phyloP scores from a whole-genome alignment of 2,113 vertebrate species.

The Labeo catla region DNA sequence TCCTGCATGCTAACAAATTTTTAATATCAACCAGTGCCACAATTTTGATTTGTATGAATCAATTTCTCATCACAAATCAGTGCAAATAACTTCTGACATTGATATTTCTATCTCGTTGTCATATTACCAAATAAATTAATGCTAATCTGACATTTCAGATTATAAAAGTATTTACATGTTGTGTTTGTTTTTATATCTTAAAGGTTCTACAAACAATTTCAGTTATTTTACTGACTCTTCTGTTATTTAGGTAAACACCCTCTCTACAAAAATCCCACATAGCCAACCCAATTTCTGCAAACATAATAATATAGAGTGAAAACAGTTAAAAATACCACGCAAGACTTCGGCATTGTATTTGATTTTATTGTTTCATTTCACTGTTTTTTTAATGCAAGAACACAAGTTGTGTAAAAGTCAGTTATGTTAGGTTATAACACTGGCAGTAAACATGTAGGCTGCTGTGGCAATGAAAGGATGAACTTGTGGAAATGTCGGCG shows the following conservation, averaged over 20 bases:
- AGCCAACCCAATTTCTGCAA: not conserved
- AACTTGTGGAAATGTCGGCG: not conserved
- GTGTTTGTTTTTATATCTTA: not conserved
- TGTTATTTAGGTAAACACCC: not conserved
- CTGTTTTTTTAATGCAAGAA: not conserved
- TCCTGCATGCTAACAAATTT: not conserved
- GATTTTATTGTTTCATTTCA: not conserved
- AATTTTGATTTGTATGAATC: conserved; percentile 7
- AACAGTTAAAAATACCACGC: not conserved
- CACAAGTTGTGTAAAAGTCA: not conserved
- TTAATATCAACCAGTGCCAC: not conserved
- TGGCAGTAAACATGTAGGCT: not conserved
- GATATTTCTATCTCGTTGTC: not conserved
- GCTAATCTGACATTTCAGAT: not conserved
- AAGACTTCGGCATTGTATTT: not conserved
- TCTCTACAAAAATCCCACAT: not conserved
- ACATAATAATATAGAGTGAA: not conserved
- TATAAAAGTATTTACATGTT: not conserved
- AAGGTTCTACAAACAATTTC: not conserved
- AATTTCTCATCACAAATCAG: not conserved
- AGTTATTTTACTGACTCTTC: not conserved
- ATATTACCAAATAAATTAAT: not conserved
- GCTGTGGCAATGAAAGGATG: not conserved
- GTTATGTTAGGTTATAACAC: not conserved
- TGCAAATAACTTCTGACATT: not conserved